These are phyloP conservation scores for Cephus runcator DNA, from an alignment of 2,888 invertebrate species.

Conservation along the genomic window DNA sequence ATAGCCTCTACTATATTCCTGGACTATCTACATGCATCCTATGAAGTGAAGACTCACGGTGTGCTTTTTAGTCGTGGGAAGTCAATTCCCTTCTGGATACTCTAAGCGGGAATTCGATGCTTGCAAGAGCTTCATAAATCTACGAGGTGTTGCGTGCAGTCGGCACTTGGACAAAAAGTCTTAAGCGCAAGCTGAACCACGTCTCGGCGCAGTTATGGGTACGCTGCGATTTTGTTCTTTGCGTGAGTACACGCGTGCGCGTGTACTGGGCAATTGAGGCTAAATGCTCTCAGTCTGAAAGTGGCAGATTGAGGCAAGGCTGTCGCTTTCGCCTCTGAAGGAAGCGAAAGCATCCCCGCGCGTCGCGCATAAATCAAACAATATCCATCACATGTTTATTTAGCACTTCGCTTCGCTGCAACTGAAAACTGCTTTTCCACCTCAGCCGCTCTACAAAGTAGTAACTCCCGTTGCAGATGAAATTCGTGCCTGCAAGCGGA, in stretches of 20 bases:
- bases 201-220: too few species aligned
- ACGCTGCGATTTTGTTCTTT: too few species aligned
- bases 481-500: too few species aligned
- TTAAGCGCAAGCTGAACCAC: slow-evolving; percentile 25
- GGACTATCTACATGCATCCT: too few species aligned
- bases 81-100: slow-evolving; percentile 41
- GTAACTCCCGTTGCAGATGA: too few species aligned
- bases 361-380: slow-evolving; percentile 42
- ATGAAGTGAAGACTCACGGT: too few species aligned
- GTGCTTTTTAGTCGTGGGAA: too few species aligned
- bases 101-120: slow-evolving; percentile 36
- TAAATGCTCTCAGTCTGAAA: slow-evolving; percentile 21
- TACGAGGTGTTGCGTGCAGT: slow-evolving; percentile 44
- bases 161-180: slow-evolving; percentile 49
- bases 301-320: slow-evolving; percentile 2
- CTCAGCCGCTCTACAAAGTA: too few species aligned
- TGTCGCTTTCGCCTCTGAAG: not conserved
- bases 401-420: slow-evolving; percentile 14
- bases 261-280: slow-evolving; percentile 19
- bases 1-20: too few species aligned
- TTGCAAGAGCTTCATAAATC: slow-evolving; percentile 45
- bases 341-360: slow-evolving; percentile 18
- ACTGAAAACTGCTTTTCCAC: too few species aligned
- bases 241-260: not conserved
- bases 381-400: slow-evolving; percentile 43